Evolutionary conservation across 2,888 invertebrate species (phyloP).

Genomic region (Apotomis betuletana): DNA sequence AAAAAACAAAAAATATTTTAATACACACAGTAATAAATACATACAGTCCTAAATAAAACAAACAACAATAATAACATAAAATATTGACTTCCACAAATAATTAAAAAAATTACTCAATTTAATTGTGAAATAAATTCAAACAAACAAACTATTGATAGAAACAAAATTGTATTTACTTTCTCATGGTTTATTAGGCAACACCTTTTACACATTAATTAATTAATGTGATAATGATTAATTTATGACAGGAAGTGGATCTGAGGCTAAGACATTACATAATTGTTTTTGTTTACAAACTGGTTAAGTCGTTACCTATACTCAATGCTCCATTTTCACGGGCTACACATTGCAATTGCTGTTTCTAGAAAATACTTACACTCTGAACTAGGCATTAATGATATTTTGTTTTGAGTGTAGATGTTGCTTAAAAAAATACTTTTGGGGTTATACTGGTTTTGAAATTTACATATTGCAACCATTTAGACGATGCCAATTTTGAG

Average conservation of each 20-base stretch:
- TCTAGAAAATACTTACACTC: background rate
- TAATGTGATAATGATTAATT: background rate
- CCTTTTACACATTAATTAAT: background rate
- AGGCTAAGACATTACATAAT: background rate
- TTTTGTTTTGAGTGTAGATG: too few species aligned
- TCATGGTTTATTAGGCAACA: background rate
- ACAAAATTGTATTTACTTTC: background rate
- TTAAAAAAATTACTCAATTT: background rate
- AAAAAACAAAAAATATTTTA: too few species aligned
- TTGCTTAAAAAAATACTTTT: too few species aligned
- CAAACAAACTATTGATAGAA: background rate
- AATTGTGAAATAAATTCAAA: background rate
- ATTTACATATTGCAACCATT: too few species aligned
- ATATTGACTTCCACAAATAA: too few species aligned
- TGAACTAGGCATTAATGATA: too few species aligned
- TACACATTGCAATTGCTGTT: background rate
- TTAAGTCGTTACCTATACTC: background rate
- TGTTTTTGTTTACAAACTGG: constrained; percentile 2
- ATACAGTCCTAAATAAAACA: too few species aligned
- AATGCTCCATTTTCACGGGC: background rate
- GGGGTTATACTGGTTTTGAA: too few species aligned
- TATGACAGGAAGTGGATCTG: background rate
- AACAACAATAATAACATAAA: too few species aligned
- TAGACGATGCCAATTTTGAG: too few species aligned
- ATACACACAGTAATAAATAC: too few species aligned